These are phyloP conservation scores for Aphidius colemani DNA, from an alignment of 2,888 invertebrate genomes.

Conservation along the genomic window DNA sequence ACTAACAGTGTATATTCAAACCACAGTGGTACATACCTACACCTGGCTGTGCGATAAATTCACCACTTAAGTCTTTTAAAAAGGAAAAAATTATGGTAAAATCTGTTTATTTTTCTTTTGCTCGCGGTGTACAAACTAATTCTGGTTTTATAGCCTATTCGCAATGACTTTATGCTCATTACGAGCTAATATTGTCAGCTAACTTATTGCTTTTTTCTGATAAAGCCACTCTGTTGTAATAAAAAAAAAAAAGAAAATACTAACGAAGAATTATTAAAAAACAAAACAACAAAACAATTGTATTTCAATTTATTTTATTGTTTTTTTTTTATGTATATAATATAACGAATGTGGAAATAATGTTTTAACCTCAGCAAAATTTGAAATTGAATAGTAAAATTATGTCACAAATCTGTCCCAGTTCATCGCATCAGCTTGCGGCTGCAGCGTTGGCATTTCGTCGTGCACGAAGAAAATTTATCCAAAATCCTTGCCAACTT, in stretches of 20 bases:
- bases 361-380: too few species aligned
- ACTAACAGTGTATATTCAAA: conserved; percentile 19
- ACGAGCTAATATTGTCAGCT: conserved; percentile 11
- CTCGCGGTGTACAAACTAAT: conserved; percentile 8
- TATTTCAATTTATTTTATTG: too few species aligned
- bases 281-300: too few species aligned
- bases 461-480: conserved; percentile 51
- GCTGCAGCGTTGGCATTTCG: conserved; percentile 51
- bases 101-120: not conserved
- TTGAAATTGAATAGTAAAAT: not conserved
- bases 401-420: conserved; percentile 42
- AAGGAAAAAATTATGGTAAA: not conserved
- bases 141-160: conserved; percentile 17
- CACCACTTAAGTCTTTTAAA: not conserved
- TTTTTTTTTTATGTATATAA: not conserved
- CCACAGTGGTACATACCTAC: conserved; percentile 20
- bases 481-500: conserved; percentile 42
- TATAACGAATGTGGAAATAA: not conserved
- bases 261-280: too few species aligned
- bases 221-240: too few species aligned
- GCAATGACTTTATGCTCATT: conserved; percentile 18
- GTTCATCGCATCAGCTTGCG: conserved; percentile 46
- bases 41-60: conserved; percentile 19
- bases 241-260: not conserved
- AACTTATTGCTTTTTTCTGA: not conserved